These are phyloP conservation scores for Deilephila porcellus DNA, from an alignment of 2,888 invertebrate genomes.

Conservation along the genomic window DNA sequence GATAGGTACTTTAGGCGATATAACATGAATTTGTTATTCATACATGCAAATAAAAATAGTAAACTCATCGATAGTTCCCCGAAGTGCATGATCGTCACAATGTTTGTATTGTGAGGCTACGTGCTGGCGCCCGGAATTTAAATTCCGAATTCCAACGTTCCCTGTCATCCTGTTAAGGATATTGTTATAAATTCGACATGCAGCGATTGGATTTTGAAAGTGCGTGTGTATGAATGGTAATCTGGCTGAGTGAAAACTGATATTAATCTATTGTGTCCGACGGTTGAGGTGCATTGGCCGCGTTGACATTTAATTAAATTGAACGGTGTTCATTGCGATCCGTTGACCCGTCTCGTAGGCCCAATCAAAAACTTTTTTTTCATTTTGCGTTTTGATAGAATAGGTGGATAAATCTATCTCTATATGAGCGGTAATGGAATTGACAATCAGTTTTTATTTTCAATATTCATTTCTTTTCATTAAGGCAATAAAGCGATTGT, in stretches of 20 bases:
- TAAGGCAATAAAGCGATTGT: no score
- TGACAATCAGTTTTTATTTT: no score
- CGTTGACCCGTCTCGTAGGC: slow-evolving; percentile 6
- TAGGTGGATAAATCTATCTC: background rate
- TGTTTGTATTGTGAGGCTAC: slow-evolving; percentile 6
- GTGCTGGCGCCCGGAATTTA: slow-evolving; percentile 27
- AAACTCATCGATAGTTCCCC: slow-evolving; percentile 9
- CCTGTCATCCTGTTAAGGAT: slow-evolving; percentile 9
- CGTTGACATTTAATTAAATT: slow-evolving; percentile 78
- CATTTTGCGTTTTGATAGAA: background rate
- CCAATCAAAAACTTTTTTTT: slow-evolving; percentile 8
- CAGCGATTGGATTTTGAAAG: slow-evolving; percentile 44
- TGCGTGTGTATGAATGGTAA: slow-evolving; percentile 47
- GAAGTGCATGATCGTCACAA: slow-evolving; percentile 23
- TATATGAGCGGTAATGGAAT: background rate
- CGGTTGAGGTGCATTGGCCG: slow-evolving; percentile 63
- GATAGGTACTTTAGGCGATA: background rate
- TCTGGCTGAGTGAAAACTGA: slow-evolving; percentile 56
- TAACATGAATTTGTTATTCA: background rate
- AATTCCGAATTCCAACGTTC: slow-evolving; percentile 22
- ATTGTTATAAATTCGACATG: slow-evolving; percentile 33
- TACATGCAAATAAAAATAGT: slow-evolving; percentile 9
- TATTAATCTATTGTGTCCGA: slow-evolving; percentile 61
- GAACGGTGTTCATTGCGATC: slow-evolving; percentile 43
- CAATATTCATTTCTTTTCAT: no score